Base-by-base conservation (phyloP, 1,140 invertebrate species). In the Zaprionus tsacasi region DNA sequence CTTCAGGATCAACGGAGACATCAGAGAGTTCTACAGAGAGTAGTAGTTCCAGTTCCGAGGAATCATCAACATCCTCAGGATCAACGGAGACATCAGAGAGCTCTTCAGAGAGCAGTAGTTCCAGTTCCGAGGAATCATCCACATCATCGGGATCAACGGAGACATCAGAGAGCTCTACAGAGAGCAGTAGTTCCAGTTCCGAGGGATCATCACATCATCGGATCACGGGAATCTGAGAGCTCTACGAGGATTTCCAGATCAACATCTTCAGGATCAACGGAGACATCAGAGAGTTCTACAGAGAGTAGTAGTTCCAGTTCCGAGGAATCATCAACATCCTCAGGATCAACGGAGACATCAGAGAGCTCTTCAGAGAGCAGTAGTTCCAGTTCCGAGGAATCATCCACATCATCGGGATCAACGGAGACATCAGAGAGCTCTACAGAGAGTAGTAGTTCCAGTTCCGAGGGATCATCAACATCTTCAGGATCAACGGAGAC, bases 141-240 rank as follows among this genome's bases (percentile, higher is more conserved):
- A 25, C 52, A 0, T 35, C 65, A 6, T 50, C 65, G 12, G 40
- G 6, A 12, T 2, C 10, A 45, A 64, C 38, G 3, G 27, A 30
- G 13, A 3, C 55, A 10, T 17, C 33, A 17, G 55, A 57, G 0
- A 57, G 30, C 0, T 21, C 55, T 7, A 57, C 65, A 11, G 58
- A 63, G 21, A 27, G 4, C 3, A 48, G 11, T 2, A 57, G 40
- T 30, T 70, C 69, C 7, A 70, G 38, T n/a, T 61, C 60, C 5
- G 48, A 52, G 0, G 35, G 3, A 25, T 33, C 52, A 17, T 56
- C 63, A 6, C n/a, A 52, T 0, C 21, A 54, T n/a, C n/a, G n/a
- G n/a, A n/a, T n/a, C n/a, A n/a, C n/a, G n/a, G n/a, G n/a, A n/a
- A n/a, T n/a, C n/a, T 6, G 27, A 66, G 17, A 66, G 21, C 43